Evolutionary conservation across 2,113 vertebrate genomes (phyloP).

Genomic region (Pavo muticus): DNA sequence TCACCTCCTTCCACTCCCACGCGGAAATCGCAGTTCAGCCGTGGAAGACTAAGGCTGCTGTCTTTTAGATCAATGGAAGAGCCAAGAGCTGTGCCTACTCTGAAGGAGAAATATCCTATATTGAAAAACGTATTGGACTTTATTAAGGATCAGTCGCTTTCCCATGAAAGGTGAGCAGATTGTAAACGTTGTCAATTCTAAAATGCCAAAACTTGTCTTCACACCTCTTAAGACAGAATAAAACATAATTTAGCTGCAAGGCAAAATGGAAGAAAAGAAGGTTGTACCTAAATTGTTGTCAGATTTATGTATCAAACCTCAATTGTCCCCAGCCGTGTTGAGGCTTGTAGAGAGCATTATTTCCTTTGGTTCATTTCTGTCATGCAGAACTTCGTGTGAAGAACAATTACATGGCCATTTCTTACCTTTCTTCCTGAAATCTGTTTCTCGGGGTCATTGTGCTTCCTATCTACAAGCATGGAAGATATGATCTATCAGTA

Average conservation of each 20-base stretch:
- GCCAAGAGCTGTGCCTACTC: slow-evolving; percentile 78
- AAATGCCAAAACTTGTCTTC: not conserved
- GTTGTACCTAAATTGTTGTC: not conserved
- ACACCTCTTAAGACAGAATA: not conserved
- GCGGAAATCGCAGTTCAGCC: slow-evolving; percentile 85
- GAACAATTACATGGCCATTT: not conserved
- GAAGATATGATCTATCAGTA: not conserved
- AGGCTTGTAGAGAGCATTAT: not conserved
- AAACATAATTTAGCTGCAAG: not conserved
- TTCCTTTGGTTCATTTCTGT: not conserved
- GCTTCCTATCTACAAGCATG: not conserved
- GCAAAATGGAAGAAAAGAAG: not conserved
- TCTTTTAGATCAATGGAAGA: slow-evolving; percentile 94
- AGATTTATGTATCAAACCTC: not conserved
- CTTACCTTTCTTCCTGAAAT: not conserved
- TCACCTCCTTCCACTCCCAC: slow-evolving; percentile 87
- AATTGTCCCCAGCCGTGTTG: not conserved
- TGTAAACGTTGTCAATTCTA: not conserved
- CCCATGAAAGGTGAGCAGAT: slow-evolving; percentile 84
- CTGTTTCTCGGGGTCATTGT: not conserved
- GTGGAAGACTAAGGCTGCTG: slow-evolving; percentile 91
- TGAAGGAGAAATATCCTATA: slow-evolving; percentile 90
- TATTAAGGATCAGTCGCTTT: slow-evolving; percentile 90
- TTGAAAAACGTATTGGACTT: slow-evolving; percentile 91
- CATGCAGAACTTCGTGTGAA: not conserved